phyloP scores from a whole-genome alignment of 2,888 invertebrate genomes.

The Tetheella fluctuosa region DNA sequence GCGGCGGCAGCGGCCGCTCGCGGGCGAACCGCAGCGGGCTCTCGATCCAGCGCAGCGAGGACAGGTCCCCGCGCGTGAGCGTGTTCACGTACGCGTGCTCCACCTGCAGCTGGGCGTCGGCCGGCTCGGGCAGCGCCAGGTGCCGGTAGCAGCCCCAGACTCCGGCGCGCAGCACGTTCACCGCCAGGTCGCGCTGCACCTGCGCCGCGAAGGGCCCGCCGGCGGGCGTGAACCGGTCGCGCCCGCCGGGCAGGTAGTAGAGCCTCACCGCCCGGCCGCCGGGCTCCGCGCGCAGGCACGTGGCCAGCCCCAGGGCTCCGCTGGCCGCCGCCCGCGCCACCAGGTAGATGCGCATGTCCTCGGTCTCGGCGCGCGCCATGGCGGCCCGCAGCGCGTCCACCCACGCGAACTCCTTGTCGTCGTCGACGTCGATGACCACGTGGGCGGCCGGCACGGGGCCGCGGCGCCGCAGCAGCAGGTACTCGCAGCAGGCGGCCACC shows the following conservation, averaged over 20 bases:
- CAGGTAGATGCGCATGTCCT: constrained; percentile 86
- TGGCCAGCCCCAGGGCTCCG: constrained; percentile 94
- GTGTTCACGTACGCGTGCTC: constrained; percentile 98
- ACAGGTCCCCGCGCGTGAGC: constrained; percentile 95
- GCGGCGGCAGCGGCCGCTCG: constrained; percentile 61
- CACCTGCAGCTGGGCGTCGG: constrained; percentile 81
- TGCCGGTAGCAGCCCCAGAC: constrained; percentile 96
- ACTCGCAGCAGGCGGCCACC: constrained; percentile 85
- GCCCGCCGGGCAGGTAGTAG: constrained; percentile 87
- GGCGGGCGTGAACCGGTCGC: constrained; percentile 84
- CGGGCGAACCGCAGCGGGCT: constrained; percentile 79
- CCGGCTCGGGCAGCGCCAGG: constrained; percentile 84
- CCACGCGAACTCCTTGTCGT: constrained; percentile 89
- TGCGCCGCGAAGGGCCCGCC: constrained; percentile 86
- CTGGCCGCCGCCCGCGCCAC: constrained; percentile 87
- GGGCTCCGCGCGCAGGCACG: constrained; percentile 94
- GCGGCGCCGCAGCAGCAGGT: constrained; percentile 88
- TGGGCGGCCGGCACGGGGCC: constrained; percentile 75
- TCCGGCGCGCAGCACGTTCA: constrained; percentile 92
- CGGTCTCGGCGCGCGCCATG: constrained; percentile 86
- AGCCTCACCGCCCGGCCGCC: constrained; percentile 91
- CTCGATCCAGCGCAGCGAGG: constrained; percentile 97
- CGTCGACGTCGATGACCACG: constrained; percentile 86
- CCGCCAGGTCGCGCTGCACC: constrained; percentile 90
- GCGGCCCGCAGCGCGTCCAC: constrained; percentile 91